Conservation (phyloP, 1,140 invertebrate genomes). For the Cylas formicarius region DNA sequence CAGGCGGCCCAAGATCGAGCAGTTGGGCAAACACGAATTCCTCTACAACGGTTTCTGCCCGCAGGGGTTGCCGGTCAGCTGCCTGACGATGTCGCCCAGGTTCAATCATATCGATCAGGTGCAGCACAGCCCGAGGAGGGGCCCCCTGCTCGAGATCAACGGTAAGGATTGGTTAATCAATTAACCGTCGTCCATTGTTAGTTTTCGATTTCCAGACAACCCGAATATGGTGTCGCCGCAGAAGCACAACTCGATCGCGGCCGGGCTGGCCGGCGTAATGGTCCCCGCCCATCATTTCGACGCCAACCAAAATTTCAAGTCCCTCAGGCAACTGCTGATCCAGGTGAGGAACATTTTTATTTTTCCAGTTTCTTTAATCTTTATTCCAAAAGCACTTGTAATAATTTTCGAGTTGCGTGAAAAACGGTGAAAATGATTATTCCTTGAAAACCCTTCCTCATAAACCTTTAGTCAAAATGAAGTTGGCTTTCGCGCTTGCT, state of each 20-base stretch:
- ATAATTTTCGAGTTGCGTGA: too few relatives aligned
- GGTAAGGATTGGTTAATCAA: slow-evolving; percentile 25
- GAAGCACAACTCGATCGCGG: slow-evolving; percentile 44
- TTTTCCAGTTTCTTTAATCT: slow-evolving; percentile 5
- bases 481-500: too few relatives aligned
- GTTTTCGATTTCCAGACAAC: slow-evolving; percentile 15
- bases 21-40: slow-evolving; percentile 67
- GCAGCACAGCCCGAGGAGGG: slow-evolving; percentile 47
- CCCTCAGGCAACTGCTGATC: slow-evolving; percentile 40
- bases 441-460: too few relatives aligned
- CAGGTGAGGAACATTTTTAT: slow-evolving; percentile 15
- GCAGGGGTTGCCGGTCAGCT: slow-evolving; percentile 73
- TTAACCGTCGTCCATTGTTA: neutral
- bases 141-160: slow-evolving; percentile 60
- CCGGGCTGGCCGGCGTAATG: slow-evolving; percentile 41
- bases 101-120: slow-evolving; percentile 56
- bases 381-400: neutral
- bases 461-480: too few relatives aligned
- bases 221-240: slow-evolving; percentile 40
- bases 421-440: too few relatives aligned
- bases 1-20: slow-evolving; percentile 68
- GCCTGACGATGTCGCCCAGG: slow-evolving; percentile 85
- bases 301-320: slow-evolving; percentile 47
- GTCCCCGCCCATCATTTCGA: slow-evolving; percentile 32
- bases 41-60: slow-evolving; percentile 71